Conservation (phyloP, 92 coral and sea anemone species). For the Bergia sp. region DNA sequence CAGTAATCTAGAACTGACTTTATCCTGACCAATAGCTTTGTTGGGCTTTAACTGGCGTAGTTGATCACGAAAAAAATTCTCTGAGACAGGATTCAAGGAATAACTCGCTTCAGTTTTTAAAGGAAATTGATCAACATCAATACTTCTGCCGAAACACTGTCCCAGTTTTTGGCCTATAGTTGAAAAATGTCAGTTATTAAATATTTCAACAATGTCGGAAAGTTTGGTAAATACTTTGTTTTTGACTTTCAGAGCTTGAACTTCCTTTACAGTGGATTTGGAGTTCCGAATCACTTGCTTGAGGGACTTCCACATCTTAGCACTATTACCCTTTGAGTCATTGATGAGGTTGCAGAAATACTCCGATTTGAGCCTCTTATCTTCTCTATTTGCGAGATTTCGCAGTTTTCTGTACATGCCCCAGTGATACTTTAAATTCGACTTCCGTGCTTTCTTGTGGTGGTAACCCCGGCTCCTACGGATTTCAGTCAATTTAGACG, state of each 20-base stretch:
- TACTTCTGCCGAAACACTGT: slow-evolving; percentile 30
- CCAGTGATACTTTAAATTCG: slow-evolving; percentile 42
- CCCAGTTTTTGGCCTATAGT: slow-evolving; percentile 35
- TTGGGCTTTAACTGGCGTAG: slow-evolving; percentile 39
- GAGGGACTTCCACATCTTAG: slow-evolving; percentile 35
- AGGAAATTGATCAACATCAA: no score
- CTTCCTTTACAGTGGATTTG: slow-evolving; percentile 11
- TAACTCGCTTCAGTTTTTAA: no score
- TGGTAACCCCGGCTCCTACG: slow-evolving; percentile 4
- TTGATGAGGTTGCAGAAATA: slow-evolving; percentile 37
- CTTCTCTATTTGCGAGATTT: slow-evolving; percentile 41
- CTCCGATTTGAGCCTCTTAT: slow-evolving; percentile 41
- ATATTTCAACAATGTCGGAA: slow-evolving; percentile 38
- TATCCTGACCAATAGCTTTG: slow-evolving; percentile 48
- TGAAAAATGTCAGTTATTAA: slow-evolving; percentile 41
- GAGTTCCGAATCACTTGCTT: slow-evolving; percentile 15
- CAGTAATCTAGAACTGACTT: no score
- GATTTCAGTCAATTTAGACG: slow-evolving; percentile 5
- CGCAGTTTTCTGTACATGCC: slow-evolving; percentile 19
- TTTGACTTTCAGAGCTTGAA: slow-evolving; percentile 38
- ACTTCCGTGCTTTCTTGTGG: slow-evolving; percentile 22
- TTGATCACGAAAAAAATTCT: slow-evolving; percentile 47
- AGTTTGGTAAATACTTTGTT: slow-evolving; percentile 22
- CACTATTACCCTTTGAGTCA: slow-evolving; percentile 25
- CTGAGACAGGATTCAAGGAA: slow-evolving; percentile 38